These are phyloP conservation scores for Catocala sponsa DNA, from an alignment of 2,888 invertebrate species.

Conservation along the genomic window DNA sequence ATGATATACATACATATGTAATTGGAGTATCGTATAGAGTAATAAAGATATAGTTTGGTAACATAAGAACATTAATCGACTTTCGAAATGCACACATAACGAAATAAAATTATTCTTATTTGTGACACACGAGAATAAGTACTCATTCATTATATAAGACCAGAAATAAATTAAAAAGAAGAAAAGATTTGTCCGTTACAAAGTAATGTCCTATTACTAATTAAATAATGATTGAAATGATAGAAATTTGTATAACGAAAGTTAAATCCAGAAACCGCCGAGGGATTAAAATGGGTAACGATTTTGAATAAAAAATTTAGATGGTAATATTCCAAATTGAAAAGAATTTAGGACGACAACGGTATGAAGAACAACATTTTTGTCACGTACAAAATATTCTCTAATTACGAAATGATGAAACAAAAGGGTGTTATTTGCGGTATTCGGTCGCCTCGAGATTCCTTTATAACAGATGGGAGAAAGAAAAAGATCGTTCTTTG, in stretches of 20 bases:
- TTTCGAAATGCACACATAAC: constrained; percentile 24
- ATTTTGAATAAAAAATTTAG: too few species aligned
- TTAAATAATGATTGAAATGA: too few species aligned
- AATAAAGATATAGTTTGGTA: constrained; percentile 30
- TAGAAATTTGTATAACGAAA: not conserved
- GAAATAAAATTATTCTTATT: constrained; percentile 18
- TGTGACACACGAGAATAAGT: not conserved
- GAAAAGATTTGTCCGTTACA: not conserved
- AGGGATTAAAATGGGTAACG: too few species aligned
- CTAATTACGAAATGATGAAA: constrained; percentile 23
- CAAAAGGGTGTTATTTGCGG: constrained; percentile 27
- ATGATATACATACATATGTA: constrained; percentile 31
- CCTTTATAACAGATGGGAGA: constrained; percentile 28
- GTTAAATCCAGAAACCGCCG: too few species aligned
- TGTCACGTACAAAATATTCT: constrained; percentile 12
- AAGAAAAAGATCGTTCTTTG: constrained; percentile 35
- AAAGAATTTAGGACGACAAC: not conserved
- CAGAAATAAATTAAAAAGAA: not conserved
- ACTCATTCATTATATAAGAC: not conserved
- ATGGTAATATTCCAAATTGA: too few species aligned
- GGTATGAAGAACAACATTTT: not conserved
- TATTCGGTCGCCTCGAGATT: constrained; percentile 29
- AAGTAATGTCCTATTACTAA: constrained; percentile 4
- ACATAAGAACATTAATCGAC: constrained; percentile 26
- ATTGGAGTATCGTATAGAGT: constrained; percentile 32